phyloP scores from a whole-genome alignment of 2,888 invertebrate genomes.

The Megamerina dolium region DNA sequence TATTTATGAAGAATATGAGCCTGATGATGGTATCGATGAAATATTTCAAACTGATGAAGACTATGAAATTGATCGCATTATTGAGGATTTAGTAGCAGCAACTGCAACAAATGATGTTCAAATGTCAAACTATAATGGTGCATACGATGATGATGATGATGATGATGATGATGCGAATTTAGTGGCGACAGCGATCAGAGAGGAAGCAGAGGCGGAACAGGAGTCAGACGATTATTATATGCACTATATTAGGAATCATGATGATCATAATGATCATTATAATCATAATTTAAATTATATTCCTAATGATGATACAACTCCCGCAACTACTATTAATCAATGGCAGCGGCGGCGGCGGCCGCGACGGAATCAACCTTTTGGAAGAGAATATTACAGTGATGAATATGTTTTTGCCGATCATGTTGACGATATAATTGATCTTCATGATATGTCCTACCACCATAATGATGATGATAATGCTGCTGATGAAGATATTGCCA shows the following conservation, averaged over 20 bases:
- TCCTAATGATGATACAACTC: no score
- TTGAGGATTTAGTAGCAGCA: not conserved
- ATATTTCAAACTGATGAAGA: slow-evolving; percentile 31
- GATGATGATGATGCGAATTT: not conserved
- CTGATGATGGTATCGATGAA: slow-evolving; percentile 4
- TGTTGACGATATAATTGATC: not conserved
- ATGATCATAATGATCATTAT: no score
- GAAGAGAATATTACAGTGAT: no score
- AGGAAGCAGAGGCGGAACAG: not conserved
- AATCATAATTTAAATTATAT: no score
- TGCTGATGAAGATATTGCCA: slow-evolving; percentile 38
- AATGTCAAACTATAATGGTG: slow-evolving; percentile 18
- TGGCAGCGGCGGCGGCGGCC: no score
- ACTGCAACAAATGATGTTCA: not conserved
- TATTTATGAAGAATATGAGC: slow-evolving; percentile 20
- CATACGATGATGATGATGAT: slow-evolving; percentile 4
- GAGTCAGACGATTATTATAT: no score
- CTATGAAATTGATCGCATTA: slow-evolving; percentile 18
- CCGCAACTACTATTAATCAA: no score
- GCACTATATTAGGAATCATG: no score
- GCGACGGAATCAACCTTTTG: no score
- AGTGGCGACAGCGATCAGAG: no score
- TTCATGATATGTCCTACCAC: slow-evolving; percentile 10
- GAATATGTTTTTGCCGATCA: not conserved
- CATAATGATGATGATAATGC: slow-evolving; percentile 39